These are phyloP conservation scores for Myopa tessellatipennis DNA, from an alignment of 2,888 invertebrate species.

Conservation along the genomic window DNA sequence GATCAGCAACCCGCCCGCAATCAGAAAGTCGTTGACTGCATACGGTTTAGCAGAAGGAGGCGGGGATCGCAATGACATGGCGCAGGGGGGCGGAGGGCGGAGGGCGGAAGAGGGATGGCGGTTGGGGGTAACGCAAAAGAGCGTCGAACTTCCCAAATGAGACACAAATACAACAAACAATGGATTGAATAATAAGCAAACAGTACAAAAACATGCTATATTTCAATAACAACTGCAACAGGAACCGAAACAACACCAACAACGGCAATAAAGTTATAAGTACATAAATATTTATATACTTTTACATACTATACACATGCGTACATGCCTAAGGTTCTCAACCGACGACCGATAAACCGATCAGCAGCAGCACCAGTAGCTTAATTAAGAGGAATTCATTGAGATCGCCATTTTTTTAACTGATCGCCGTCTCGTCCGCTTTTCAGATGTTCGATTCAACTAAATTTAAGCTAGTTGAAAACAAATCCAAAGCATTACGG, in stretches of 20 bases:
- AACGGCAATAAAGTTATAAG: background rate
- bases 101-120: background rate
- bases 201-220: too few relatives aligned
- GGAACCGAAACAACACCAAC: background rate
- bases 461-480: too few relatives aligned
- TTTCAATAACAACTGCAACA: background rate
- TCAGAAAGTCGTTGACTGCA: background rate
- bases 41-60: background rate
- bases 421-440: too few relatives aligned
- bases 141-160: slow-evolving; percentile 12
- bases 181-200: background rate
- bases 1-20: background rate
- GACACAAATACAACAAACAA: background rate
- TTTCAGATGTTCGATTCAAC: too few relatives aligned
- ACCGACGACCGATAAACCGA: background rate
- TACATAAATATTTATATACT: background rate
- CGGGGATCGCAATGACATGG: background rate
- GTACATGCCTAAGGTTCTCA: background rate
- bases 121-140: background rate
- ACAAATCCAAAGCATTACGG: too few relatives aligned
- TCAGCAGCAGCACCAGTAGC: too few relatives aligned
- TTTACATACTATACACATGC: background rate
- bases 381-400: background rate
- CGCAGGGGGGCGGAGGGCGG: background rate
- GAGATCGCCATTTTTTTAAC: background rate